Percentiles rank a stretch among this genome's conserved stretches.
Evolutionary conservation across 2,797 vertebrate genomes (phyloP).

Genomic region (Clarias laeviceps): DNA sequence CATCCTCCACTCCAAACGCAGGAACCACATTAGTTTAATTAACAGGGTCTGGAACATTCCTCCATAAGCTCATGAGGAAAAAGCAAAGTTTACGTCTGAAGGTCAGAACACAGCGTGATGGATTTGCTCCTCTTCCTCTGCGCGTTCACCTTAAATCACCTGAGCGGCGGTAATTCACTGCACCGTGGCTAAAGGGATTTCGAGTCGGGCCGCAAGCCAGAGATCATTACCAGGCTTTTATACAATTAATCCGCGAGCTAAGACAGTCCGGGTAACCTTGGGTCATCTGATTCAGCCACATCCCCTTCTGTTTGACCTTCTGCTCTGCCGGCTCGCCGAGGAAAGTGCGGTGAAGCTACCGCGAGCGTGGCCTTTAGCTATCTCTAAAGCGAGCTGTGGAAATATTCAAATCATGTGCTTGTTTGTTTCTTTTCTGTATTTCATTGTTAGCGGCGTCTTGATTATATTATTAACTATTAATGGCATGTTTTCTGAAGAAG

Average conservation of each 20-base stretch:
- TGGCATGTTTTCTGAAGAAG: too few relatives aligned
- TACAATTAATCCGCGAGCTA: conserved; percentile 75
- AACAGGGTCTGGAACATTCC: neutral
- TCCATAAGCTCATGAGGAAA: neutral
- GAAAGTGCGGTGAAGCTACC: neutral
- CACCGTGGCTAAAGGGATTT: conserved; percentile 74
- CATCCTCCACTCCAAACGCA: neutral
- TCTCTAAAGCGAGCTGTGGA: neutral
- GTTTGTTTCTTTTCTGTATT: neutral
- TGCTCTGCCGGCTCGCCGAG: conserved; percentile 55
- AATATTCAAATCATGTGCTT: neutral
- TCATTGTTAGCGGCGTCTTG: neutral
- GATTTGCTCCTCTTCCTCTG: conserved; percentile 29
- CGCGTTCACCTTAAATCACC: conserved; percentile 61
- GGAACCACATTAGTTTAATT: neutral
- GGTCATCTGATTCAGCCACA: conserved; percentile 69
- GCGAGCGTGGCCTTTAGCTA: neutral
- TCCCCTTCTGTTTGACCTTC: conserved; percentile 66
- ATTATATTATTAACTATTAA: neutral
- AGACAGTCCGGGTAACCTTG: conserved; percentile 71
- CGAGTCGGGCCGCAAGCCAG: conserved; percentile 67
- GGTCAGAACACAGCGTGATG: conserved; percentile 39
- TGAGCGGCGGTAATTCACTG: conserved; percentile 54
- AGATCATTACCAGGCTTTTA: conserved; percentile 78
- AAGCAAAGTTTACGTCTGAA: conserved; percentile 1